Evolutionary conservation across 2,113 vertebrate genomes (phyloP).

Genomic region (Paramisgurnus dabryanus): DNA sequence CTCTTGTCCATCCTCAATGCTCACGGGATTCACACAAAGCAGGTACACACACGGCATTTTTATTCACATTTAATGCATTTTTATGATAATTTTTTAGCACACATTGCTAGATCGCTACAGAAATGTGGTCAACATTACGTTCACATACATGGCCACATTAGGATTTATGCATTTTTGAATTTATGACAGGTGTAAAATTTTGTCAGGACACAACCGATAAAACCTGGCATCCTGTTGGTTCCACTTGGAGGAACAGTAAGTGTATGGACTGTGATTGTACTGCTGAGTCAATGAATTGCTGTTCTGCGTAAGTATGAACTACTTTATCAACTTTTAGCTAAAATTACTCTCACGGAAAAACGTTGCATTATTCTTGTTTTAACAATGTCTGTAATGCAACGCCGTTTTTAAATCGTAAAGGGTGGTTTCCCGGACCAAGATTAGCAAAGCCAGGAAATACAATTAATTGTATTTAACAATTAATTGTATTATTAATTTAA

Average conservation of each 20-base stretch:
- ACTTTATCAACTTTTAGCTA: too few relatives aligned
- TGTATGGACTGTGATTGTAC: constrained; percentile 17
- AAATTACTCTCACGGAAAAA: too few relatives aligned
- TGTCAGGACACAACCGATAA: neutral
- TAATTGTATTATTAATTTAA: too few relatives aligned
- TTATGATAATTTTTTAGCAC: too few relatives aligned
- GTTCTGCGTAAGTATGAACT: constrained; percentile 14
- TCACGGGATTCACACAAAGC: accelerated
- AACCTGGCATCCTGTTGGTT: constrained; percentile 30
- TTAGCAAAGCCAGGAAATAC: too few relatives aligned
- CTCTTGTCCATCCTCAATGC: constrained; percentile 4
- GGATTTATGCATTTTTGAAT: neutral
- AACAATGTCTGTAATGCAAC: too few relatives aligned
- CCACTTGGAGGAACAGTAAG: constrained; percentile 35
- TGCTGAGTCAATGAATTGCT: neutral
- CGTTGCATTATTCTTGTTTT: too few relatives aligned
- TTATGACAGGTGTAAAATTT: neutral
- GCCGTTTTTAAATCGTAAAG: too few relatives aligned
- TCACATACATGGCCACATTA: too few relatives aligned
- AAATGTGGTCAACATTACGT: neutral
- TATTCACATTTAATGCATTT: neutral
- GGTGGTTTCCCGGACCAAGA: too few relatives aligned
- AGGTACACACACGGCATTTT: neutral
- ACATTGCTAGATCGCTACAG: neutral
- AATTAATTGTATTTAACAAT: too few relatives aligned